Conservation (phyloP, 2,797 vertebrate genomes). For the Macrochelys suwanniensis region DNA sequence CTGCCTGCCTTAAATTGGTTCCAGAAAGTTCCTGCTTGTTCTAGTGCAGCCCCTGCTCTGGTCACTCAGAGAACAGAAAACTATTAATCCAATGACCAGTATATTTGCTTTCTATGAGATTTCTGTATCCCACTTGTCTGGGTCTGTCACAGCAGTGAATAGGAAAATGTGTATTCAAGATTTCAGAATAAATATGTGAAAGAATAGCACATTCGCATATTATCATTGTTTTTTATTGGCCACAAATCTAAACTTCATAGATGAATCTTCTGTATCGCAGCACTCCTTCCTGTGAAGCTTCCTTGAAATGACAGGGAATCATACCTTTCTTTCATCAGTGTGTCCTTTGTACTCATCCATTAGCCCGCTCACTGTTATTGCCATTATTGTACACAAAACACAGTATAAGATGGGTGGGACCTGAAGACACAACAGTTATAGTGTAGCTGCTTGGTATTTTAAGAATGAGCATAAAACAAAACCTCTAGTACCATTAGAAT, state of each 20-base stretch:
- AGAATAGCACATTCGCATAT: not conserved
- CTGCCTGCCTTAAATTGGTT: too few species aligned
- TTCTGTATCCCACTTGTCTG: too few species aligned
- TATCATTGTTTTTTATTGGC: not conserved
- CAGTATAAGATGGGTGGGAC: not conserved
- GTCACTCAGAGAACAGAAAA: too few species aligned
- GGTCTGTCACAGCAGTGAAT: not conserved
- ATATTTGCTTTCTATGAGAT: too few species aligned
- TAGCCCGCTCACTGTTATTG: not conserved
- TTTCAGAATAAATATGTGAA: not conserved
- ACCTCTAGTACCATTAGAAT: not conserved
- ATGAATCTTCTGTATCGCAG: not conserved
- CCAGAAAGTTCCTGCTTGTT: too few species aligned
- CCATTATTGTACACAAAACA: not conserved
- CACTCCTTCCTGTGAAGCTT: not conserved
- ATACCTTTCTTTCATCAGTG: not conserved
- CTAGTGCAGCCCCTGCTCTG: too few species aligned
- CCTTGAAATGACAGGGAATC: not conserved
- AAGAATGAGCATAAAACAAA: not conserved
- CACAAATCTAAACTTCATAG: not conserved
- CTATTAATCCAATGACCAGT: too few species aligned
- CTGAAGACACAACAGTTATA: not conserved
- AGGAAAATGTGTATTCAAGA: not conserved
- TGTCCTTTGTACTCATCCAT: not conserved
- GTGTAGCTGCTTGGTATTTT: not conserved